A percentile compares a stretch with the other conserved stretches of the same genome.
These are phyloP conservation scores for Pristionchus pacificus DNA, from an alignment of 1,140 invertebrate genomes.

Conservation along the genomic window DNA sequence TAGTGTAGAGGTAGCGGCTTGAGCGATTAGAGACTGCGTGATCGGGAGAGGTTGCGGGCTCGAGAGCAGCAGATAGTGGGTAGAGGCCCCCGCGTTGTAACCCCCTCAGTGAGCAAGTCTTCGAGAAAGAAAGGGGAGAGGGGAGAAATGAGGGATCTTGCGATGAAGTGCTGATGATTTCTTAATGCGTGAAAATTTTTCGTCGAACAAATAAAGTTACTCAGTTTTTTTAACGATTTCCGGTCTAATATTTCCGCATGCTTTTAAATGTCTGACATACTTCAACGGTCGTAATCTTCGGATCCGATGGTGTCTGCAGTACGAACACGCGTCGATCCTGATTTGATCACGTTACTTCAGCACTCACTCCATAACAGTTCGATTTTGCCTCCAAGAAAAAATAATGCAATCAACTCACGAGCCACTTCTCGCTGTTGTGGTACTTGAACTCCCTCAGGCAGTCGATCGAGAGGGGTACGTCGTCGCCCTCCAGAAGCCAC, in stretches of 20 bases:
- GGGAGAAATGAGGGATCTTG: background rate
- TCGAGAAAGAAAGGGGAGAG: background rate
- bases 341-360: too few species aligned
- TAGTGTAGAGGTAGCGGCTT: too few species aligned
- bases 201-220: too few species aligned
- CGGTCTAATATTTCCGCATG: background rate
- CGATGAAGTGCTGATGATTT: too few species aligned
- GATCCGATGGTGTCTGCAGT: slow-evolving; percentile 56
- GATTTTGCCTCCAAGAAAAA: too few species aligned
- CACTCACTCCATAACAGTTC: too few species aligned
- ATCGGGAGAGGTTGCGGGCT: too few species aligned
- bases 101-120: background rate
- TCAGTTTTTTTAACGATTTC: too few species aligned
- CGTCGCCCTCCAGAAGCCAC: slow-evolving; percentile 50
- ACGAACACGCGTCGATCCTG: slow-evolving; percentile 56
- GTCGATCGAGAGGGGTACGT: slow-evolving; percentile 48
- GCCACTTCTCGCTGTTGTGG: slow-evolving; percentile 50
- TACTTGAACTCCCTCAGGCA: slow-evolving; percentile 58
- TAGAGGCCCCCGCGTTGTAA: too few species aligned
- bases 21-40: too few species aligned
- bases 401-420: slow-evolving; percentile 43
- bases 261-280: slow-evolving; percentile 10
- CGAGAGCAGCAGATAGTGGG: too few species aligned
- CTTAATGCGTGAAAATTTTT: too few species aligned
- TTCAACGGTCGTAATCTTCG: slow-evolving; percentile 47